Conservation (phyloP, 2,888 invertebrate genomes). For the Sphaerophoria rueppellii region DNA sequence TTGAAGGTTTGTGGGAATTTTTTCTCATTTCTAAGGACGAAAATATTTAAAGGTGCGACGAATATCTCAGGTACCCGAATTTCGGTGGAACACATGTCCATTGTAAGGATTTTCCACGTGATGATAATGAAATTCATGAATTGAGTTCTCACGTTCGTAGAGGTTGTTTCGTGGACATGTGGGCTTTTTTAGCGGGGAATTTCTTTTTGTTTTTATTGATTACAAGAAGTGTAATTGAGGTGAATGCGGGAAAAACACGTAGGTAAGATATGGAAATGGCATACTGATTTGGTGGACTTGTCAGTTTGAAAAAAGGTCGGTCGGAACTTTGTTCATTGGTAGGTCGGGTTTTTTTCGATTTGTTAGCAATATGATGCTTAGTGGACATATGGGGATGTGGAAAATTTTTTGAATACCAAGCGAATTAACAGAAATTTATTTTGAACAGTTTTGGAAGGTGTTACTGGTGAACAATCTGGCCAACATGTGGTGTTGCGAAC, state of each 20-base stretch:
- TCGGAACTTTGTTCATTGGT: not conserved
- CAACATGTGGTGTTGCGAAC: no score
- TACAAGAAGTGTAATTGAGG: slow-evolving; percentile 26
- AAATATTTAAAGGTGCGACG: slow-evolving; percentile 53
- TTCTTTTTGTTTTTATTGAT: slow-evolving; percentile 50
- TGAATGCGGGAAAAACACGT: slow-evolving; percentile 41
- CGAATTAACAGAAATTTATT: not conserved
- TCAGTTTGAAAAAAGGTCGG: not conserved
- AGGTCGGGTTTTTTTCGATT: slow-evolving; percentile 11
- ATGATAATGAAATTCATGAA: not conserved
- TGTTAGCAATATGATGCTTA: no score
- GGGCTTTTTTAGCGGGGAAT: slow-evolving; percentile 48
- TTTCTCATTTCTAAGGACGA: slow-evolving; percentile 47
- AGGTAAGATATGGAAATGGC: not conserved
- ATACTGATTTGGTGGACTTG: slow-evolving; percentile 29
- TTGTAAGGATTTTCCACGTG: not conserved
- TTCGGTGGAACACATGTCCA: slow-evolving; percentile 50
- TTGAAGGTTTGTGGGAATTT: slow-evolving; percentile 61
- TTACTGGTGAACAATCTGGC: no score
- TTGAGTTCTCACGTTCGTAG: slow-evolving; percentile 56
- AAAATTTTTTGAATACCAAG: not conserved
- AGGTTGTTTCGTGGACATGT: slow-evolving; percentile 26
- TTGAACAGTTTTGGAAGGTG: not conserved
- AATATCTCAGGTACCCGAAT: not conserved
- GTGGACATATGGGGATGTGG: slow-evolving; percentile 1